Conservation (phyloP, 2,888 invertebrate genomes). For the Drosophila mettleri region DNA sequence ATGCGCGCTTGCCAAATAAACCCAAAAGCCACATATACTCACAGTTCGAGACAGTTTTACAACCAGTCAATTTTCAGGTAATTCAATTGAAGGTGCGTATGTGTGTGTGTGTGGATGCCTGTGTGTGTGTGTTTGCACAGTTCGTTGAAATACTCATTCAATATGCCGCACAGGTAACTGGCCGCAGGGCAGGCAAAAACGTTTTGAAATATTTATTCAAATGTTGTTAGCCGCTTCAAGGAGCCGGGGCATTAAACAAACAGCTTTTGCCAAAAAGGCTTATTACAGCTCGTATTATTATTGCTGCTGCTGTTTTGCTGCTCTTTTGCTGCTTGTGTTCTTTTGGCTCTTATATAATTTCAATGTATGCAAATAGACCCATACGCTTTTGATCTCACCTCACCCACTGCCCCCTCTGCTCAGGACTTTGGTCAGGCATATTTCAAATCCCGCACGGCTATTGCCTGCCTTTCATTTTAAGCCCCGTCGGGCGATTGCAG, state of each 20-base stretch:
- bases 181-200: conserved; percentile 29
- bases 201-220: conserved; percentile 57
- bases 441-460: conserved; percentile 1
- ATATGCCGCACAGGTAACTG: conserved; percentile 58
- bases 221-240: conserved; percentile 39
- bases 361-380: conserved; percentile 53
- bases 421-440: conserved; percentile 11
- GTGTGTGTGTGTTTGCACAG: conserved; percentile 2
- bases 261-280: conserved; percentile 35
- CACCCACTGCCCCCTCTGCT: not conserved
- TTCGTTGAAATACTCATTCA: conserved; percentile 55
- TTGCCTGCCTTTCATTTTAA: conserved; percentile 17
- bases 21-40: conserved; percentile 33
- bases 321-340: conserved; percentile 16
- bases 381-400: conserved; percentile 51
- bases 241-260: conserved; percentile 43
- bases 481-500: conserved; percentile 6
- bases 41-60: conserved; percentile 27
- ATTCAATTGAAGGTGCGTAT: conserved; percentile 35
- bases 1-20: conserved; percentile 15
- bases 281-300: conserved; percentile 22
- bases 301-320: not conserved
- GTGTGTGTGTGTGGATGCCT: not conserved
- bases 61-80: conserved; percentile 43
- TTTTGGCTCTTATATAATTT: conserved; percentile 33